These are phyloP conservation scores for Metellina segmentata DNA, from an alignment of 2,888 invertebrate species.

Conservation along the genomic window DNA sequence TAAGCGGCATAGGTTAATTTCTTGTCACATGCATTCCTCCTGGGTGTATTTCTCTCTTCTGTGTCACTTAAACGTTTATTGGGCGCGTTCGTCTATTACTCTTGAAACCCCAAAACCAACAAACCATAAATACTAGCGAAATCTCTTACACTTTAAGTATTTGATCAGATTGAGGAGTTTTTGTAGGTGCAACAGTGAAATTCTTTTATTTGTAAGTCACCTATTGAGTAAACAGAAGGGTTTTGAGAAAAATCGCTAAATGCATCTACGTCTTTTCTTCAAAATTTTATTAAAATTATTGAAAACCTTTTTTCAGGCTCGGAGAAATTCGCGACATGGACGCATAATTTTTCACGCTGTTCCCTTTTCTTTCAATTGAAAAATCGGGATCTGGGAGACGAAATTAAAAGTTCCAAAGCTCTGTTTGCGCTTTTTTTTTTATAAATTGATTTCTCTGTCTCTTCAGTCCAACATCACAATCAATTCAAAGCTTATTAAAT, in stretches of 20 bases:
- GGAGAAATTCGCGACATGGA: neutral
- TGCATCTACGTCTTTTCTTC: neutral
- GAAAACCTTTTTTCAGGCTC: neutral
- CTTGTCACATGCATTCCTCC: too few relatives aligned
- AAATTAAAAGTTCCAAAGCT: neutral
- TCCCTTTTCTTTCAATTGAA: neutral
- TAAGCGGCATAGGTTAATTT: too few relatives aligned
- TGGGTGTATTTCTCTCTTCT: too few relatives aligned
- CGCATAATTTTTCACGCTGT: neutral
- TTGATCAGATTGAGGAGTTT: too few relatives aligned
- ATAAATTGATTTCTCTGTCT: slow-evolving; percentile 1
- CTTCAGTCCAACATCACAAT: neutral
- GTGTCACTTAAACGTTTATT: too few relatives aligned
- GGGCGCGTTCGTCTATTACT: too few relatives aligned
- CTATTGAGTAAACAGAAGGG: too few relatives aligned
- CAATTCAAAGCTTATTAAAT: neutral
- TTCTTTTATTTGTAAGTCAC: too few relatives aligned
- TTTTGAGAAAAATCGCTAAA: neutral
- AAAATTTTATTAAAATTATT: neutral
- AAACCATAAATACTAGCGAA: too few relatives aligned
- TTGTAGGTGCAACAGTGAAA: too few relatives aligned
- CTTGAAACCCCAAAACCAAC: too few relatives aligned
- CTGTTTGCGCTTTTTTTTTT: neutral
- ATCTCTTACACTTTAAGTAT: too few relatives aligned
- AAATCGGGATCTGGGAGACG: neutral